Base-by-base conservation (phyloP, 1,140 invertebrate species). In the Polyergus mexicanus region DNA sequence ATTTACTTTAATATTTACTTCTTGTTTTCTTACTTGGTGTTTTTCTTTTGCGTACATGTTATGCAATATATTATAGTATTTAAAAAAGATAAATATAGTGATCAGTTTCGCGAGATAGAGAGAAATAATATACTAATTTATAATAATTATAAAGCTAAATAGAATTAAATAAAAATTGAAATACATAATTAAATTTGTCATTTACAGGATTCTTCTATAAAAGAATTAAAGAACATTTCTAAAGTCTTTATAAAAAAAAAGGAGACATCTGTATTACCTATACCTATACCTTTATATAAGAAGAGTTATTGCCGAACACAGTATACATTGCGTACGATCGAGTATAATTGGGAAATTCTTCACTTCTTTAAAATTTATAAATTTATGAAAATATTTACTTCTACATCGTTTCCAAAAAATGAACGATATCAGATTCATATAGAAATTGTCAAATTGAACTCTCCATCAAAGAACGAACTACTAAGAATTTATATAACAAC, bases 341-440 rank as follows among this genome's bases (percentile, higher is more conserved):
- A 62, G 0, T 44, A 11, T 32, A 32, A 19, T n/a, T 76, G 74
- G 74, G 7, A 32, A 63, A 62, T 76, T n/a, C 2, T 32, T 3
- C 2, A n/a, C 19, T 63, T 76, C 6, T 19, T 0, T 0, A 8
- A 6, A 19, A 0, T 41, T 76, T 28, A 1, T 62, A 76, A 41
- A 0, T 0, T 1, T 0, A 11, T 19, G 0, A 13, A 19, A 5
- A 13, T 7, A 5, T 28, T 76, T 3, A 2, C 0, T 19, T 25
- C 35, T 60, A 0, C 56, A 60, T 1, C 19, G 2, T 38, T 74
- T 25, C 5, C 35, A 25, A 16, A 76, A 41, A 16, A 0, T 19
- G 13, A 1, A 60, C 22, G 11, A 60, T 76, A 60, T 19, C 0
- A 0, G 1, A 62, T 76, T 41, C 1, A 76, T 11, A 28, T 62